Evolutionary conservation across 1,140 invertebrate genomes (phyloP).

Genomic region (Helicorthomorpha holstii): DNA sequence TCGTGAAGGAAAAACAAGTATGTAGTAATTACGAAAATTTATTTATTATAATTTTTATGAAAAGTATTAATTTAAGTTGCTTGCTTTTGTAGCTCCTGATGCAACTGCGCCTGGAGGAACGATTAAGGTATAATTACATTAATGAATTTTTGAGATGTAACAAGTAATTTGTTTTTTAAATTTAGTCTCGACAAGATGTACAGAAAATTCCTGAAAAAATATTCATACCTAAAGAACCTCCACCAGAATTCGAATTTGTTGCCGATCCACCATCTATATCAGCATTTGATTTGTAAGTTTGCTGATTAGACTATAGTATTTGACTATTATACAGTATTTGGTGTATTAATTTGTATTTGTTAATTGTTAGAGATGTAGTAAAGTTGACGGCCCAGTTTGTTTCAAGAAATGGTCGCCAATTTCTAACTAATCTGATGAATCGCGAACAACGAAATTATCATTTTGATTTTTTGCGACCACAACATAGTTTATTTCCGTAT

Average conservation of each 20-base stretch:
- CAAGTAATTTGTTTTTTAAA: background rate
- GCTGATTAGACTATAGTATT: constrained; percentile 2
- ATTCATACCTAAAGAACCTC: constrained; percentile 86
- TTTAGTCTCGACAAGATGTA: constrained; percentile 56
- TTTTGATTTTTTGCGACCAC: constrained; percentile 95
- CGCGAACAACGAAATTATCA: constrained; percentile 95
- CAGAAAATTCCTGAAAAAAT: constrained; percentile 72
- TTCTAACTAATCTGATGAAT: constrained; percentile 96
- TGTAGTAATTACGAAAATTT: background rate
- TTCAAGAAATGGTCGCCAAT: constrained; percentile 92
- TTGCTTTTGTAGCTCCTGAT: no score
- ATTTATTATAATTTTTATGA: background rate
- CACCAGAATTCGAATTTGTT: constrained; percentile 90
- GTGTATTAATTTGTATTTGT: constrained; percentile 11
- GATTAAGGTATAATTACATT: no score
- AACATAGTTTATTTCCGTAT: constrained; percentile 96
- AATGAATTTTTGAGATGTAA: background rate
- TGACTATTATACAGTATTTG: background rate
- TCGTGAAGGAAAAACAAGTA: constrained; percentile 57
- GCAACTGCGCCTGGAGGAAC: no score
- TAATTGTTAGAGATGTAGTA: constrained; percentile 70
- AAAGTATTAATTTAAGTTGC: no score
- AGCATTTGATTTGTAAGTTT: constrained; percentile 76
- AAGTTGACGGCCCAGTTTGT: constrained; percentile 98
- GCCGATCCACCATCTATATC: constrained; percentile 97